phyloP scores from a whole-genome alignment of 2,888 invertebrate genomes.

The Therioaphis trifolii region DNA sequence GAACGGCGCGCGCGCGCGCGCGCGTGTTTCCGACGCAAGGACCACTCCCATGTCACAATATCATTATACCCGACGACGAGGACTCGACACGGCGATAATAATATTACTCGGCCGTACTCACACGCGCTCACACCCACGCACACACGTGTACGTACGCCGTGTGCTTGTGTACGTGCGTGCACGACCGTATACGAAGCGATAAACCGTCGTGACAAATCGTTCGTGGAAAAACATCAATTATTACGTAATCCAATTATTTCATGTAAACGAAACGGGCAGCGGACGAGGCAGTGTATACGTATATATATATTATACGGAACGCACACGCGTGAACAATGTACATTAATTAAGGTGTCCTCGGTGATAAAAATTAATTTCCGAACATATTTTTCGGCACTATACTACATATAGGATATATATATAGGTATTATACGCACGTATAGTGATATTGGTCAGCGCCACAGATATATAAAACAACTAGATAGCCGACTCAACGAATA shows the following conservation, averaged over 20 bases:
- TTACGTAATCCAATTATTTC: conserved; percentile 38
- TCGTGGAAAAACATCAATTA: background rate
- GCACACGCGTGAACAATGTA: background rate
- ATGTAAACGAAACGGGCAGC: background rate
- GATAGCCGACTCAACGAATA: too few species aligned
- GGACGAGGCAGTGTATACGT: background rate
- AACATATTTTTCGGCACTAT: background rate
- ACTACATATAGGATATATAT: background rate
- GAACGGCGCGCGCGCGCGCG: conserved; percentile 15
- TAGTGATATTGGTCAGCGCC: background rate
- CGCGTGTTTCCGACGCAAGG: conserved; percentile 19
- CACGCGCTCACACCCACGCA: too few species aligned
- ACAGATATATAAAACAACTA: too few species aligned
- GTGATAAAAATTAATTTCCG: background rate
- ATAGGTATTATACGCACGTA: background rate
- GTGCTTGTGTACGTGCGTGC: too few species aligned
- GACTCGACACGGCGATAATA: conserved; percentile 5
- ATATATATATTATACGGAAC: background rate
- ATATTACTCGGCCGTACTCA: background rate
- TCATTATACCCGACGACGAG: background rate
- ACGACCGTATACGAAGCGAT: background rate
- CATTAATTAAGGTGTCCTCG: background rate
- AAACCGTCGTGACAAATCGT: conserved; percentile 37
- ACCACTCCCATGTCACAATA: conserved; percentile 43
- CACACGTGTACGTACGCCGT: too few species aligned